These are phyloP conservation scores for Bufo gargarizans DNA, from an alignment of 2,113 vertebrate genomes.

Conservation along the genomic window DNA sequence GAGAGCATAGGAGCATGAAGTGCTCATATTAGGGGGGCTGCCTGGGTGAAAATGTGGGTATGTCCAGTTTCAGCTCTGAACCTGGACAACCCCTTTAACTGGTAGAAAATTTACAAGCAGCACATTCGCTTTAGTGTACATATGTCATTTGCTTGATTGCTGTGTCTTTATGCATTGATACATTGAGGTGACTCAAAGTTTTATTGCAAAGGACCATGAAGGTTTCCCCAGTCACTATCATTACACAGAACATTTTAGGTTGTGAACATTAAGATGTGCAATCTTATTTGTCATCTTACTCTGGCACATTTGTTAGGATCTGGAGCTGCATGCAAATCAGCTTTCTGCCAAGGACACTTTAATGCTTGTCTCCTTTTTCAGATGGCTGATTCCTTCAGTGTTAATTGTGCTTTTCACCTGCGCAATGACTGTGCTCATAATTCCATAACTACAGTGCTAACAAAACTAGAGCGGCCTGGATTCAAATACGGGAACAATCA, in stretches of 20 bases:
- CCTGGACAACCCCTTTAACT: too few species aligned
- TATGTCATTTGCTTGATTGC: background rate
- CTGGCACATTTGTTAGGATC: background rate
- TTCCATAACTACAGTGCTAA: background rate
- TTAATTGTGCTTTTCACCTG: background rate
- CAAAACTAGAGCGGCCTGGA: background rate
- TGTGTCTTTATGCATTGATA: background rate
- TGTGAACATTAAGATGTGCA: background rate
- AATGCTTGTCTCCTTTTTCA: background rate
- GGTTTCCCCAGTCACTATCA: conserved; percentile 19
- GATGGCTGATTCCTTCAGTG: background rate
- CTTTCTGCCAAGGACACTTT: conserved; percentile 22
- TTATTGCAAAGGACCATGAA: conserved; percentile 34
- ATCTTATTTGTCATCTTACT: conserved; percentile 7
- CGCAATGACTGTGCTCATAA: background rate
- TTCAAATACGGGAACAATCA: background rate
- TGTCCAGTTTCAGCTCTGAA: too few species aligned
- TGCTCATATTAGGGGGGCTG: too few species aligned
- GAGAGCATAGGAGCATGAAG: too few species aligned
- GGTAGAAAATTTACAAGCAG: too few species aligned
- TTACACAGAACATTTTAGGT: conserved; percentile 5
- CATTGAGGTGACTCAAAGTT: background rate
- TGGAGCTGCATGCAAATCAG: background rate
- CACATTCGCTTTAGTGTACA: background rate
- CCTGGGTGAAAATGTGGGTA: too few species aligned